Evolutionary conservation across 2,888 invertebrate genomes (phyloP).

Genomic region (Cordilura impudica): DNA sequence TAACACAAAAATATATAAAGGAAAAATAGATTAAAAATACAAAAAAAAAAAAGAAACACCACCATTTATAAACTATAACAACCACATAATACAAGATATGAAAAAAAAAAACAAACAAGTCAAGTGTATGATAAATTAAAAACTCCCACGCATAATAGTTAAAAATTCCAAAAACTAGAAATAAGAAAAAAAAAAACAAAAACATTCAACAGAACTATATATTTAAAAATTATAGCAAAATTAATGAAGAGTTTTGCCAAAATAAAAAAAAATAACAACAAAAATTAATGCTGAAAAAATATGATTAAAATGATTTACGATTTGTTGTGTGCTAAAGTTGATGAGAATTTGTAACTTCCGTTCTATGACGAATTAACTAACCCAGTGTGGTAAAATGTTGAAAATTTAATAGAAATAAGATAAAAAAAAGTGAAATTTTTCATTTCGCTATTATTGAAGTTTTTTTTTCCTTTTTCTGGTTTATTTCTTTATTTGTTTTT

Average conservation of each 20-base stretch:
- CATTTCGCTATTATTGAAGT: background rate
- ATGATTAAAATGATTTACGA: conserved; percentile 34
- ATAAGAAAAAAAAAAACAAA: too few relatives aligned
- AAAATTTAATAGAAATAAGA: background rate
- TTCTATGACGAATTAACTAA: conserved; percentile 12
- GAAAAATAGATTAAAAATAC: conserved; percentile 20
- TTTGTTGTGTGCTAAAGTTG: conserved; percentile 55
- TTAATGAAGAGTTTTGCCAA: background rate
- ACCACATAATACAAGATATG: conserved; percentile 7
- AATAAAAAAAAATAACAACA: background rate
- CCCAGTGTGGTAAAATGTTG: background rate
- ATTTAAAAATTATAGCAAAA: background rate
- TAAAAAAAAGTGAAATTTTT: conserved; percentile 19
- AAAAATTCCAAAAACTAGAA: background rate
- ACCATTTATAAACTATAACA: conserved; percentile 1
- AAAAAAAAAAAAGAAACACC: background rate
- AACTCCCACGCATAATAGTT: conserved; percentile 44
- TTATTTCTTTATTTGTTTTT: too few relatives aligned
- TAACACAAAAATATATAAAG: conserved; percentile 19
- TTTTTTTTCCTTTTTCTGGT: background rate
- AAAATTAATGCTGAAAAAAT: conserved; percentile 1
- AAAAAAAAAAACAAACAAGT: conserved; percentile 33
- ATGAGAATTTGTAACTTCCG: conserved; percentile 63
- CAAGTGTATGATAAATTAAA: conserved; percentile 41
- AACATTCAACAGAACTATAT: background rate